Evolutionary conservation across 1,140 invertebrate species (phyloP).

Genomic region (Nasonia vitripennis): DNA sequence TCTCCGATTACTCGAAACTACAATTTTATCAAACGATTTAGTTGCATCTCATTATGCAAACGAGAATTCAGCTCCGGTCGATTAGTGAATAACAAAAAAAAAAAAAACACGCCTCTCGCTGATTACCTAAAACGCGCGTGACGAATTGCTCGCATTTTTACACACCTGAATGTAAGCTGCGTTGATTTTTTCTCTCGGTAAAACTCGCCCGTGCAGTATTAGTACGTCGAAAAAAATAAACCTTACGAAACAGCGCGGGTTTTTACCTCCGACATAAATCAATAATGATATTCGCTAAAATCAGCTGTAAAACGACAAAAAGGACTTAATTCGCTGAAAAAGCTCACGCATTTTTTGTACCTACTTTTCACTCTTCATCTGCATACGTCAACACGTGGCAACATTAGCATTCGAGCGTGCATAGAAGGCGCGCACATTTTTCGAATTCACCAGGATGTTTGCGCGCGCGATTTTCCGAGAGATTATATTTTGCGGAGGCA

Average conservation of each 20-base stretch:
- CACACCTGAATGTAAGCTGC: too few species aligned
- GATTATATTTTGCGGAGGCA: not conserved
- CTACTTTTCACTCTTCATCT: too few species aligned
- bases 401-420: too few species aligned
- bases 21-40: too few species aligned
- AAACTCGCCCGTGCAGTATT: too few species aligned
- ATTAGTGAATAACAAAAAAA: not conserved
- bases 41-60: not conserved
- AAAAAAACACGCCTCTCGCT: not conserved
- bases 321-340: not conserved
- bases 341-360: too few species aligned
- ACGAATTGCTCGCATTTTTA: too few species aligned
- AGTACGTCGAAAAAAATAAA: not conserved
- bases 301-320: not conserved
- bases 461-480: not conserved
- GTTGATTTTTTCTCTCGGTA: too few species aligned
- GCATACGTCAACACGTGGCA: too few species aligned
- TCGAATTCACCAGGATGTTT: not conserved
- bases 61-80: not conserved
- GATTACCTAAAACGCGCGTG: too few species aligned
- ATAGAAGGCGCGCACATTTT: not conserved
- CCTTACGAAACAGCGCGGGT: too few species aligned
- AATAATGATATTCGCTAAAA: not conserved
- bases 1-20: too few species aligned
- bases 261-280: not conserved